phyloP scores from a whole-genome alignment of 2,797 vertebrate species.

The Sciurus carolinensis region DNA sequence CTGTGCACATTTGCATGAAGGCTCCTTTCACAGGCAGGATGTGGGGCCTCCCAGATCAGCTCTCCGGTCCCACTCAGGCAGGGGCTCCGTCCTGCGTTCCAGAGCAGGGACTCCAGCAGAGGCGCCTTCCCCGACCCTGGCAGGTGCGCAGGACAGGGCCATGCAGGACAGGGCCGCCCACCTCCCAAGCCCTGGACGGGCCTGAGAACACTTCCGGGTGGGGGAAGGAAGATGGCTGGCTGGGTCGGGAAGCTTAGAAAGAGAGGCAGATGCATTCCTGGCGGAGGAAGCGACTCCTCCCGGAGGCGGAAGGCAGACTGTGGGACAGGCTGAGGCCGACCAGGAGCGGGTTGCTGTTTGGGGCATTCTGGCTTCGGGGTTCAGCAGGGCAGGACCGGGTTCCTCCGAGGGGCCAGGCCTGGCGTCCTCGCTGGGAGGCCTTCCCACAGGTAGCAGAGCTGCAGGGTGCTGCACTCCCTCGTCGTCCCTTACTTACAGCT shows the following conservation, averaged over 20 bases:
- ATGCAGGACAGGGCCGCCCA: neutral
- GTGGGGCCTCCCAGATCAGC: slow-evolving; percentile 2
- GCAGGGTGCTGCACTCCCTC: neutral
- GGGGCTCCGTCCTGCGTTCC: neutral
- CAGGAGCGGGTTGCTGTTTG: neutral
- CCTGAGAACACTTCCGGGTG: neutral
- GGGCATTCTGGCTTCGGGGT: neutral
- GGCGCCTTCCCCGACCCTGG: no score
- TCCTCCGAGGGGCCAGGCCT: neutral
- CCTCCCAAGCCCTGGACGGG: neutral
- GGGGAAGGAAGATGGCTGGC: neutral
- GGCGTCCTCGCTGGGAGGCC: neutral
- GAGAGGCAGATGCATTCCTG: neutral
- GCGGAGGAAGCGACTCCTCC: neutral
- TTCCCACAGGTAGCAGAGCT: neutral
- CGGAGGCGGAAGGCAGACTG: neutral
- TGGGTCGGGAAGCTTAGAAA: neutral
- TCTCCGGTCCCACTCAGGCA: neutral
- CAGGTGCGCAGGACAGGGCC: neutral
- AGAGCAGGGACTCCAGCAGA: neutral
- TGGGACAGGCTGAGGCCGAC: no score
- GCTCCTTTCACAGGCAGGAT: slow-evolving; percentile 66
- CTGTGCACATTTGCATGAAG: slow-evolving; percentile 61
- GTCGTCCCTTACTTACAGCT: neutral
- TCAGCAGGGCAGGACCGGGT: no score